Evolutionary conservation across 1,140 invertebrate genomes (phyloP).

Genomic region (Drosophila suzukii): DNA sequence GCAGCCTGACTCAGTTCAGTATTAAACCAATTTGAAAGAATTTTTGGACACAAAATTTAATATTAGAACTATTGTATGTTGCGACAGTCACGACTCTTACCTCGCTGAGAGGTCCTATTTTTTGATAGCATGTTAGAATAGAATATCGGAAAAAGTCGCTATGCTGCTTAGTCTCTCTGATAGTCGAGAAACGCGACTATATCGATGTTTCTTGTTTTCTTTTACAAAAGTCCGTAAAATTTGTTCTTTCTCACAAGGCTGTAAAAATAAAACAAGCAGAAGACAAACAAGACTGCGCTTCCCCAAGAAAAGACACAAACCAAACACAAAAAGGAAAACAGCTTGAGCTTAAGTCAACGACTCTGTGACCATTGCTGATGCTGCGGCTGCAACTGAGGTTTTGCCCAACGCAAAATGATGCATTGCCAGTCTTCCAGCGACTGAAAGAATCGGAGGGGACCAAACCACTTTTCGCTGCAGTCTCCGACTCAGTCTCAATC

Average conservation of each 20-base stretch:
- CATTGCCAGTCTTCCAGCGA: conserved; percentile 26
- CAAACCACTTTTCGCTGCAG: conserved; percentile 35
- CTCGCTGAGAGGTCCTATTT: too few species aligned
- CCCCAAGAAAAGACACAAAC: conserved; percentile 1
- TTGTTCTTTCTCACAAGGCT: neutral
- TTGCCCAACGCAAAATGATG: conserved; percentile 26
- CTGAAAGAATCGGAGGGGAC: neutral
- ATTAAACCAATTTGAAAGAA: too few species aligned
- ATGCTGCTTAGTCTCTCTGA: neutral
- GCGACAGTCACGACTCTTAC: too few species aligned
- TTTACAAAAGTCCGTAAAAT: neutral
- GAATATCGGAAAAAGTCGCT: too few species aligned
- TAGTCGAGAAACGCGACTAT: neutral
- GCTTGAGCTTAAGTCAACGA: conserved; percentile 45
- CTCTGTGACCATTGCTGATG: conserved; percentile 9
- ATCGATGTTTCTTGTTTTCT: neutral
- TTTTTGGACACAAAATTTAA: too few species aligned
- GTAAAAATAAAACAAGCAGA: conserved; percentile 15
- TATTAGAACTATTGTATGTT: too few species aligned
- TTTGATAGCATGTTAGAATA: too few species aligned
- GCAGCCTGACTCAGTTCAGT: too few species aligned
- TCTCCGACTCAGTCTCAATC: conserved; percentile 24
- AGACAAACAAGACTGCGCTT: conserved; percentile 15
- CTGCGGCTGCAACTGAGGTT: conserved; percentile 4
- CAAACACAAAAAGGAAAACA: conserved; percentile 33